Evolutionary conservation across 2,113 vertebrate species (phyloP), one percentile per base, ranked within the genome.

Genomic region (Corvus moneduloides): DNA sequence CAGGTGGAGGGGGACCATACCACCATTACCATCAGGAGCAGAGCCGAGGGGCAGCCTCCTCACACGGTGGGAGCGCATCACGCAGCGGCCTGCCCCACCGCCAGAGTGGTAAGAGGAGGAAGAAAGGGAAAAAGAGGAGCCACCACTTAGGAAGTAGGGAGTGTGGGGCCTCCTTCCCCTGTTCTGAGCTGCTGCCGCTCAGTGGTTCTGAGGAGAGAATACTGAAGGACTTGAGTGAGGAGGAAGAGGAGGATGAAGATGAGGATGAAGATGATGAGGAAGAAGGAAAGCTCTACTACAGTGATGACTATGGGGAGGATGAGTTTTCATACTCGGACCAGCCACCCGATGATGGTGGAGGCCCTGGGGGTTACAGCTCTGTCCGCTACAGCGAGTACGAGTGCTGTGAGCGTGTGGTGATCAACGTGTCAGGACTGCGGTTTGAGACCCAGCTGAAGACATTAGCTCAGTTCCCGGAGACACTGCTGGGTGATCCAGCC

Each of bases 391-490:
- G 98, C 21, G 98, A 99, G 91, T 99, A 98, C 43, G 99, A 99
- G 96, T 99, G 99, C 96, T 99, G 99, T 35, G 99, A 99, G 93
- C 97, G 99, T 2, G 99, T 99, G 63, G 99, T 99, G 37, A 99
- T 99, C 95, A 99, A 99, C 35, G 99, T 99, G 89, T 99, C 99
- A 0, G 99, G 99, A 3, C 97, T 99, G 51, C 98, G 98, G 91
- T 99, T 99, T 51, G 99, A 99, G 97, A 99, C 99, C 43, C 99
- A 99, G 85, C 97, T 99, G 94, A 99, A 99, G 96, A 99, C 99
- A 1, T 97, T 99, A 66, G 98, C 98, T n/a, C 99, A 99, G 98
- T 99, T 99, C 93, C 99, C 99, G 0, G 99, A 99, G 96, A 99
- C 99, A 0, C 84, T 99, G 86, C 92, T 99, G 96, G 99, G 99